These are phyloP conservation scores for Nemurella pictetii DNA, from an alignment of 2,888 invertebrate genomes.

Conservation along the genomic window DNA sequence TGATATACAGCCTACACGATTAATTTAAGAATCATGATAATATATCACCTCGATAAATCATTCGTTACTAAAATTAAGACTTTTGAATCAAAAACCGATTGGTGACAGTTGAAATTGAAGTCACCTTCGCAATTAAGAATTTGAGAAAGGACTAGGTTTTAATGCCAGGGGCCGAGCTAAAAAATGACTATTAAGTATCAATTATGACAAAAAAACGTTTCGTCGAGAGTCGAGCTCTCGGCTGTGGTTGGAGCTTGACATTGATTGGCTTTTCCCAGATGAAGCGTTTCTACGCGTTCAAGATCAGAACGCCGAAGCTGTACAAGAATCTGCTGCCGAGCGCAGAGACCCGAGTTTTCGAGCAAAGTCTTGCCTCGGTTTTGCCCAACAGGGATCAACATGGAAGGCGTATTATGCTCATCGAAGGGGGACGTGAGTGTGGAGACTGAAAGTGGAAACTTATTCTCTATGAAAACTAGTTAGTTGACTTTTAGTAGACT, in stretches of 20 bases:
- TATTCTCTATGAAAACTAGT: no score
- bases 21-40: not conserved
- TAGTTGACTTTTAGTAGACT: no score
- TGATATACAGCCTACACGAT: not conserved
- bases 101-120: not conserved
- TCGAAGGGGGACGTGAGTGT: conserved; percentile 71
- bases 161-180: no score
- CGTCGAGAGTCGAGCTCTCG: no score
- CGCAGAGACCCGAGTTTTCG: conserved; percentile 63
- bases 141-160: no score
- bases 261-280: conserved; percentile 64
- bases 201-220: no score
- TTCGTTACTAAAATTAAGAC: not conserved
- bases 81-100: not conserved
- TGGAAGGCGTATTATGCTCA: conserved; percentile 68
- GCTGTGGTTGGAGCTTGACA: no score
- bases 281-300: conserved; percentile 72
- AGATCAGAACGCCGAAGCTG: conserved; percentile 62
- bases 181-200: no score
- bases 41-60: not conserved
- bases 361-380: conserved; percentile 67
- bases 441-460: no score
- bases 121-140: no score
- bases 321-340: conserved; percentile 66
- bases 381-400: conserved; percentile 68